Base-by-base conservation (phyloP, 2,797 vertebrate species). In the Oceanodroma leucorhoa region DNA sequence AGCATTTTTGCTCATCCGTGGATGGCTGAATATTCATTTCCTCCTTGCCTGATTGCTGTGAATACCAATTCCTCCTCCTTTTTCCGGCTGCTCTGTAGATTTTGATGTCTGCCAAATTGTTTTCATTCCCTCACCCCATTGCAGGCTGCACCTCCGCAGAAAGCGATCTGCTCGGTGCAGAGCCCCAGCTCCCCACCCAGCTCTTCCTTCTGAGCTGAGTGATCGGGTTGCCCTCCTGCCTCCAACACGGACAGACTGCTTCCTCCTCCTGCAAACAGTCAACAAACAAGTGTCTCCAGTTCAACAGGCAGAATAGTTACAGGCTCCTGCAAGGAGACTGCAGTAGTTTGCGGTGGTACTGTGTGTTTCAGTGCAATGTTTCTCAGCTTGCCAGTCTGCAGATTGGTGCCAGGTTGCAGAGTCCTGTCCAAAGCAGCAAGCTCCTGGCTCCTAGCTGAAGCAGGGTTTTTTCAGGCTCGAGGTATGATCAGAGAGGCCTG, bases 1-100 rank as follows among this genome's bases (percentile, higher is more conserved):
- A 92, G 95, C 95, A 90, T 95, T 96, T 95, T 93, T 96, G 89
- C 71, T 95, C 94, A 87, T 97, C 81, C 10, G 32, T 85, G 89
- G 64, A 96, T 94, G 92, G 93, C 93, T 96, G 96, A 94, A 94
- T 96, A 96, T 96, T 97, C 92, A 96, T 96, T 97, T 97, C 96
- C 92, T 92, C 90, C 90, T 93, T 95, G 94, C 89, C 89, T 89
- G 89, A 87, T 92, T 87, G 83, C 94, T 94, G 94, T 77, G 78
- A 97, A 97, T 97, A 96, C 94, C 94, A 93, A 96, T 96, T 97
- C 94, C 94, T 96, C 94, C 96, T 96, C 95, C 96, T 97, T 95
- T 96, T 97, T 95, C 94, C 92, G 86, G 94, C 93, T 90, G 95
- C 79, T 93, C 93, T 73, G 90, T 83, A 64, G 83, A 90, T 96